Evolutionary conservation across 2,797 vertebrate genomes (phyloP), one percentile per base, ranked within the genome.

Genomic region (Vireo griseus): DNA sequence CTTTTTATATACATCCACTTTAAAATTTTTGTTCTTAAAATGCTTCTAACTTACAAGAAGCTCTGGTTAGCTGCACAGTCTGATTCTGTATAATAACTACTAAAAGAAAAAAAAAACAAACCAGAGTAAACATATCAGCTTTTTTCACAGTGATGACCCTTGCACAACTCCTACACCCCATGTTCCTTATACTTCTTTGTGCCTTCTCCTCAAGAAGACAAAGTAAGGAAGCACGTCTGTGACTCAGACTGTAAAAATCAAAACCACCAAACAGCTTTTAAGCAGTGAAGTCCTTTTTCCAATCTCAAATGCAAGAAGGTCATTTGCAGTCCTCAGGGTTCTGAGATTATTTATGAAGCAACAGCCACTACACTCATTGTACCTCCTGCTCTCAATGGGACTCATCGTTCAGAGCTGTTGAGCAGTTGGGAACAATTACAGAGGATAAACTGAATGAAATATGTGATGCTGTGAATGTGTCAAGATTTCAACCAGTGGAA

Each of bases 371-470:
- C 83, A 63, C 83, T 92, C 67, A 54, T 84, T 82, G 90, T 82
- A 77, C 73, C 79, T 95, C 92, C 76, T 81, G 92, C 93, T 96
- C 92, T 96, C 96, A 88, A 94, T 94, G 91, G 93, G 88, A 89
- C 93, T 95, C 95, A 94, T 96, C 90, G 51, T 95, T 96, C 97
- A 96, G 95, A 94, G 90, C 90, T 88, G 93, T 82, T 95, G 92
- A 97, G 88, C 95, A 94, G 93, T 97, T 96, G 93, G 95, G 96
- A 94, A 95, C 97, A 97, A 96, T 95, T 97, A 97, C 84, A 91
- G 96, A 90, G 96, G 89, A 95, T 97, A 95, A 97, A 97, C 91
- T 73, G 94, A 95, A 95, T 96, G 94, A 97, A 97, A 96, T 96
- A 96, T 86, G 91, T 63, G 79, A 80, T 68, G 76, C 86, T 58